phyloP scores from a whole-genome alignment of 1,140 invertebrate species.

The Chymomyza costata region DNA sequence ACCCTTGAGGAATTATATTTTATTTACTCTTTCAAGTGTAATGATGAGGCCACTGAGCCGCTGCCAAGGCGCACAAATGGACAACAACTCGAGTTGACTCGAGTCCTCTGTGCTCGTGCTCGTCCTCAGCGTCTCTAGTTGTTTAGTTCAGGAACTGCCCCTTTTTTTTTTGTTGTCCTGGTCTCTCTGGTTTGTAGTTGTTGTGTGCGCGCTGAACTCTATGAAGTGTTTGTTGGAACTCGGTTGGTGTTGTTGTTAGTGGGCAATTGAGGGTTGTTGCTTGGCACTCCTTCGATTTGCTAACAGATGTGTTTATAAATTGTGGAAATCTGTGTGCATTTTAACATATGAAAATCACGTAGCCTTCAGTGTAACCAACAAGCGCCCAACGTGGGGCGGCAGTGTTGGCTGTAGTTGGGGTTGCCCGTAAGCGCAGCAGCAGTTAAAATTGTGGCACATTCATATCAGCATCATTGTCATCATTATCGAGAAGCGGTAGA shows the following conservation, averaged over 20 bases:
- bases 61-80: conserved; percentile 15
- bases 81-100: conserved; percentile 14
- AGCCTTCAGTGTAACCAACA: conserved; percentile 19
- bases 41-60: conserved; percentile 56
- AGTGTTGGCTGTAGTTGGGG: no score
- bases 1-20: conserved; percentile 74
- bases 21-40: conserved; percentile 73
- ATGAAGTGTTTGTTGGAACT: conserved; percentile 21
- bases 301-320: conserved; percentile 67
- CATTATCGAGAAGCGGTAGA: conserved; percentile 16
- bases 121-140: no score
- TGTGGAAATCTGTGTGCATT: conserved; percentile 71
- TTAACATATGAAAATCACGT: conserved; percentile 61
- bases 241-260: not conserved
- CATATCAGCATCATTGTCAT: conserved; percentile 25
- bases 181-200: not conserved
- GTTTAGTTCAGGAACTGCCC: conserved; percentile 46
- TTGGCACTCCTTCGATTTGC: conserved; percentile 58
- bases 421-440: no score
- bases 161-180: conserved; percentile 5
- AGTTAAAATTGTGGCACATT: no score
- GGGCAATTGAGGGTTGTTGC: conserved; percentile 45
- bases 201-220: conserved; percentile 18
- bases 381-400: no score
- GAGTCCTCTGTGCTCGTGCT: no score